Evolutionary conservation across 2,113 vertebrate species (phyloP).

Genomic region (Micromys minutus): DNA sequence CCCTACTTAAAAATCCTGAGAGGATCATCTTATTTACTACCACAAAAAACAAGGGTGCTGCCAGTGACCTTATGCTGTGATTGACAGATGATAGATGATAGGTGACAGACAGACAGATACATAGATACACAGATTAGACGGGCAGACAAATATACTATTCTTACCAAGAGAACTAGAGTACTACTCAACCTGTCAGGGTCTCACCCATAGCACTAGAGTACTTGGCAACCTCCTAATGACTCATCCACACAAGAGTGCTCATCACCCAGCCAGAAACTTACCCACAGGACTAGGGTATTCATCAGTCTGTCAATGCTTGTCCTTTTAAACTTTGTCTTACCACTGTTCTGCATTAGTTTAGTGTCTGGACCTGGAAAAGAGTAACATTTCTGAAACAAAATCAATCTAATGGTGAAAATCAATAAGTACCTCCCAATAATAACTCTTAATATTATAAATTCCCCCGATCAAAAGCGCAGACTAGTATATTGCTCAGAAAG

Average conservation of each 20-base stretch:
- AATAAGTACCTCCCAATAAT: background rate
- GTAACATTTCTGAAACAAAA: slow-evolving; percentile 6
- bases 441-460: background rate
- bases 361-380: slow-evolving; percentile 85
- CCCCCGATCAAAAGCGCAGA: background rate
- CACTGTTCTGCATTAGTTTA: slow-evolving; percentile 91
- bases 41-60: background rate
- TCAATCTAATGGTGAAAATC: background rate
- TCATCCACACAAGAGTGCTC: background rate
- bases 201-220: slow-evolving; percentile 83
- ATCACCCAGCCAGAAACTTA: slow-evolving; percentile 76
- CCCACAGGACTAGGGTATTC: slow-evolving; percentile 90
- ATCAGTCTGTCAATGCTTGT: slow-evolving; percentile 89
- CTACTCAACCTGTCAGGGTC: slow-evolving; percentile 88
- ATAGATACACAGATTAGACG: background rate
- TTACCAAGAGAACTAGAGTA: slow-evolving; percentile 87
- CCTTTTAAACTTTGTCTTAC: slow-evolving; percentile 88
- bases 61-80: background rate
- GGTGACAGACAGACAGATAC: background rate
- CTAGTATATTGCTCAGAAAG: background rate
- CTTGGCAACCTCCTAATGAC: background rate
- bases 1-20: background rate
- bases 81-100: background rate
- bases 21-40: background rate
- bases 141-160: background rate